These are phyloP conservation scores for Cephalopachus bancanus DNA, from an alignment of 2,797 vertebrate species.

Conservation along the genomic window DNA sequence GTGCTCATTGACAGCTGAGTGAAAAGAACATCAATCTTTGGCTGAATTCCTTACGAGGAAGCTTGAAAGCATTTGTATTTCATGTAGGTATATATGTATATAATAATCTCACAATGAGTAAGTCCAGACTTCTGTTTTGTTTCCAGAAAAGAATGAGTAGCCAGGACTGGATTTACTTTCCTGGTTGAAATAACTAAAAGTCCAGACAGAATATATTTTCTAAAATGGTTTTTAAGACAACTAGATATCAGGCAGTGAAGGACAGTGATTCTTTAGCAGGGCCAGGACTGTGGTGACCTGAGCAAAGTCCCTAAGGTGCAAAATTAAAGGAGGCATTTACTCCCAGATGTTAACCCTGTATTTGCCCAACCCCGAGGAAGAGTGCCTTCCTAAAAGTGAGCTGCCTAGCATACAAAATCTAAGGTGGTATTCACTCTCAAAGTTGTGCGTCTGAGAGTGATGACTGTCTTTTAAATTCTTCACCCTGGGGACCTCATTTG, in stretches of 20 bases:
- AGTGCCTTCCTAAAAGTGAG: not conserved
- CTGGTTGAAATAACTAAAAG: not conserved
- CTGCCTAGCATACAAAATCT: not conserved
- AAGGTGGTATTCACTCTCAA: not conserved
- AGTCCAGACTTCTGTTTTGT: not conserved
- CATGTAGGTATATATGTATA: not conserved
- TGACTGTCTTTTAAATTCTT: not conserved
- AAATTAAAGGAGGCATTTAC: not conserved
- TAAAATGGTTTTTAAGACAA: not conserved
- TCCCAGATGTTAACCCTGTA: not conserved
- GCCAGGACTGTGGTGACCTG: not conserved
- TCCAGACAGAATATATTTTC: not conserved
- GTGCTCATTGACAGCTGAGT: not conserved
- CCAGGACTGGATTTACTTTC: not conserved
- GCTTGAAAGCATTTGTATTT: not conserved
- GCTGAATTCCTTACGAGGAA: not conserved
- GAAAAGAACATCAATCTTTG: not conserved
- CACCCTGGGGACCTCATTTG: not conserved
- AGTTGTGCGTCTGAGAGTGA: not conserved
- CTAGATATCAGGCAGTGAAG: not conserved
- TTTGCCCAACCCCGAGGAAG: not conserved
- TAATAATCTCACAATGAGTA: not conserved
- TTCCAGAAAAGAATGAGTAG: slow-evolving; percentile 11
- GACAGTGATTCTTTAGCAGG: not conserved
- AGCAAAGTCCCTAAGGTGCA: not conserved